Evolutionary conservation across 1,140 invertebrate species (phyloP).

Genomic region (Bombus soroeensis): DNA sequence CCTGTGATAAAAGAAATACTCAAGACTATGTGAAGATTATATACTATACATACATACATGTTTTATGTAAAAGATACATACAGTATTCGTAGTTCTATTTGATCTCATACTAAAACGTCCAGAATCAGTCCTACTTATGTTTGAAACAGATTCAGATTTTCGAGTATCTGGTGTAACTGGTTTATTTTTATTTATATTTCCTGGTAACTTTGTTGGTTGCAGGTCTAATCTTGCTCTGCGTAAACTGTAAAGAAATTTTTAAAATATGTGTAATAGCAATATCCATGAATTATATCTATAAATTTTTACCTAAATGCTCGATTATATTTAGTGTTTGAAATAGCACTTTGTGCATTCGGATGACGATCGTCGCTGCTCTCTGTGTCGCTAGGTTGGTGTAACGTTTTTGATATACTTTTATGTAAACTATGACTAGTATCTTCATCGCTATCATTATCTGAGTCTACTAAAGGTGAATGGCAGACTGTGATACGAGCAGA

Average conservation of each 20-base stretch:
- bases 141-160: constrained; percentile 63
- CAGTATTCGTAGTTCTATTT: constrained; percentile 69
- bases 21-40: neutral
- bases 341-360: constrained; percentile 57
- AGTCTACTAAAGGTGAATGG: constrained; percentile 65
- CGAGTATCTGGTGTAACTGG: constrained; percentile 41
- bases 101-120: constrained; percentile 86
- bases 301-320: constrained; percentile 79
- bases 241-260: constrained; percentile 51
- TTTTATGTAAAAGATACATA: constrained; percentile 26
- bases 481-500: constrained; percentile 83
- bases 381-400: constrained; percentile 70
- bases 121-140: constrained; percentile 85
- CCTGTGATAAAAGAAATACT: constrained; percentile 21
- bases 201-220: constrained; percentile 61
- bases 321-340: constrained; percentile 84
- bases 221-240: constrained; percentile 64
- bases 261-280: neutral
- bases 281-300: neutral
- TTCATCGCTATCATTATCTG: constrained; percentile 75
- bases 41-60: neutral
- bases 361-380: constrained; percentile 73
- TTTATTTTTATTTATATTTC: constrained; percentile 61
- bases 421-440: constrained; percentile 75
- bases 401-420: constrained; percentile 63